These are phyloP conservation scores for Pyrrhosoma nymphula DNA, from an alignment of 2,888 invertebrate genomes.

Conservation along the genomic window DNA sequence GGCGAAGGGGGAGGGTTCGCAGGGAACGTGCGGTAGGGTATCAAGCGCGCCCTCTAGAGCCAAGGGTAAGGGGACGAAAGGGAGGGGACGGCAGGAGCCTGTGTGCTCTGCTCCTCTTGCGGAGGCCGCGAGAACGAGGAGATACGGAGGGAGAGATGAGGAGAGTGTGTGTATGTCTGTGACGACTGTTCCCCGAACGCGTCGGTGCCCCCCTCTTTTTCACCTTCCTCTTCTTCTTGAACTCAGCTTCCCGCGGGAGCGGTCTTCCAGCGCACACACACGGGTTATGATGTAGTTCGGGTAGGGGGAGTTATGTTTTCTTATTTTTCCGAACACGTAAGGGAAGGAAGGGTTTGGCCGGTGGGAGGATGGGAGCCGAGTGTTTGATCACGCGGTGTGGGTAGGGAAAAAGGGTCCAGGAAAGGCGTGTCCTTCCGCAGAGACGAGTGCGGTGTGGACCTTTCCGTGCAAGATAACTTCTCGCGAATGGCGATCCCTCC, in stretches of 20 bases:
- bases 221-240: too few species aligned
- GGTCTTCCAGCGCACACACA: neutral
- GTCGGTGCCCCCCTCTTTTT: constrained; percentile 6
- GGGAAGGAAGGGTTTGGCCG: neutral
- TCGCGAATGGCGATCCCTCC: constrained; percentile 56
- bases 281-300: neutral
- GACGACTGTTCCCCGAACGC: constrained; percentile 28
- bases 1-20: neutral
- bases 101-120: constrained; percentile 3
- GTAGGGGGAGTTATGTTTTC: neutral
- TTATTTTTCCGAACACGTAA: neutral
- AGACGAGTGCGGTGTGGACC: neutral
- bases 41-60: neutral
- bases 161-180: neutral
- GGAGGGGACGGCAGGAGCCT: neutral
- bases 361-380: too few species aligned
- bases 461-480: constrained; percentile 39
- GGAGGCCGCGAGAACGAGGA: constrained; percentile 14
- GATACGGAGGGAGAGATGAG: neutral
- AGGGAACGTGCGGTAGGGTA: neutral
- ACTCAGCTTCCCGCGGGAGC: constrained; percentile 6
- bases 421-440: constrained; percentile 31
- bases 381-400: too few species aligned
- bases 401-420: too few species aligned
- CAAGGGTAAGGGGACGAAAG: too few species aligned